These are phyloP conservation scores for Danio tinwini DNA, from an alignment of 2,797 vertebrate species.

Conservation along the genomic window DNA sequence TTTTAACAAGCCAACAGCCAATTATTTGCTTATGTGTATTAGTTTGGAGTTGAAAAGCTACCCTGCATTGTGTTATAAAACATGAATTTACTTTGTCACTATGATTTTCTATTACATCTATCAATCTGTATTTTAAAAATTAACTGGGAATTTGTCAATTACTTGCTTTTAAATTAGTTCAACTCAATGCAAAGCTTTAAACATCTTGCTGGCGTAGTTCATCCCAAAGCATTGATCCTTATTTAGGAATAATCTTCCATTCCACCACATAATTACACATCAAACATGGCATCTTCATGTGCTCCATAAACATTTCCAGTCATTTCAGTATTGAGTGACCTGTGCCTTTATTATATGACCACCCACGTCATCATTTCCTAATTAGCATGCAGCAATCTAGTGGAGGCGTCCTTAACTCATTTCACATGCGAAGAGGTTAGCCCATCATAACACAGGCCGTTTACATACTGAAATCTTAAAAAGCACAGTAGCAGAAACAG, in stretches of 20 bases:
- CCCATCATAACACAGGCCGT: constrained; percentile 1
- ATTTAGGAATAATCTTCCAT: not conserved
- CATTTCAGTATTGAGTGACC: constrained; percentile 6
- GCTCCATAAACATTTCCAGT: not conserved
- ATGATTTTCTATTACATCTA: no score
- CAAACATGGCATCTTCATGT: not conserved
- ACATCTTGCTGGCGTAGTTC: not conserved
- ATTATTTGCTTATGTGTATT: not conserved
- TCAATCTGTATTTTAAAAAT: no score
- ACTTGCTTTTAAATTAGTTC: not conserved
- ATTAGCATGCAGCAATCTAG: constrained; percentile 9
- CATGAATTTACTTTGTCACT: not conserved
- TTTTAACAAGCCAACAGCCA: not conserved
- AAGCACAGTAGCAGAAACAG: constrained; percentile 10
- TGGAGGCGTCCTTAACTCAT: not conserved
- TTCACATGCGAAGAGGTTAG: constrained; percentile 12
- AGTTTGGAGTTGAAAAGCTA: not conserved
- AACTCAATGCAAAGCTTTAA: not conserved
- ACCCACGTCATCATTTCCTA: not conserved
- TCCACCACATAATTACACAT: not conserved
- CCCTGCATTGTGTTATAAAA: not conserved
- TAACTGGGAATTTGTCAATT: no score
- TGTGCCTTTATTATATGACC: constrained; percentile 2
- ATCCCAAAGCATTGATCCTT: not conserved
- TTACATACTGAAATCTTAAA: constrained; percentile 26